Base-by-base conservation (phyloP, 2,797 vertebrate species). In the Ptychobarbus kaznakovi region DNA sequence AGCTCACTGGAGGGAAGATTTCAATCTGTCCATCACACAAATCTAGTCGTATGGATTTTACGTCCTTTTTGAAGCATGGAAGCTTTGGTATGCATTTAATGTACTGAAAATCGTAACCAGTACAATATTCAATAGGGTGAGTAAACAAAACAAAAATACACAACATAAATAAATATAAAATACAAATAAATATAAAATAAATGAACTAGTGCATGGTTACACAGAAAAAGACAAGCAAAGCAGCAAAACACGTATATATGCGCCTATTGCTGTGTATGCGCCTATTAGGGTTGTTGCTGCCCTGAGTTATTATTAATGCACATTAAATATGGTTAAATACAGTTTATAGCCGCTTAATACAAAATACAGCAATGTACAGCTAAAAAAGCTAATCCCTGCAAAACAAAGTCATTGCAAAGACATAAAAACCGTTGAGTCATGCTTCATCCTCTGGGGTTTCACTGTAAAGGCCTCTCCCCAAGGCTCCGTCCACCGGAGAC, bases 401-500 rank as follows among this genome's bases (percentile, higher is more conserved):
- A 83, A 65, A 78, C 82, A 76, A 74, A 81, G 35, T 86, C 20
- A 65, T 78, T 58, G 53, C 58, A 86, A 81, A 72, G 61, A 84
- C 82, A 86, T 42, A 51, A 42, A 89, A 85, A 68, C 12, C 25
- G 38, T 65, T 70, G 58, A 75, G 73, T 32, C 68, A 35, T 80
- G 9, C 79, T 65, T 83, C 66, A 28, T 73, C 28, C 75, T 63
- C 22, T 51, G 32, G 75, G 61, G 65, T 70, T 84, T 77, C 61
- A 49, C 72, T 42, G 80, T 53, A 75, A 25, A 84, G 80, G 20
- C 83, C 80, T 86, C 87, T 72, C 87, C 72, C 87, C 87, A 90
- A 90, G 86, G 87, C 58, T 76, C 80, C 80, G 88, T 78, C 91
- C 82, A 25, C 35, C 10, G 61, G 87, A 93, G 92, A 92, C 82